These are phyloP conservation scores for Astreopora myriophthalma DNA, from an alignment of 64 coral and sea anemone species.

Conservation along the genomic window DNA sequence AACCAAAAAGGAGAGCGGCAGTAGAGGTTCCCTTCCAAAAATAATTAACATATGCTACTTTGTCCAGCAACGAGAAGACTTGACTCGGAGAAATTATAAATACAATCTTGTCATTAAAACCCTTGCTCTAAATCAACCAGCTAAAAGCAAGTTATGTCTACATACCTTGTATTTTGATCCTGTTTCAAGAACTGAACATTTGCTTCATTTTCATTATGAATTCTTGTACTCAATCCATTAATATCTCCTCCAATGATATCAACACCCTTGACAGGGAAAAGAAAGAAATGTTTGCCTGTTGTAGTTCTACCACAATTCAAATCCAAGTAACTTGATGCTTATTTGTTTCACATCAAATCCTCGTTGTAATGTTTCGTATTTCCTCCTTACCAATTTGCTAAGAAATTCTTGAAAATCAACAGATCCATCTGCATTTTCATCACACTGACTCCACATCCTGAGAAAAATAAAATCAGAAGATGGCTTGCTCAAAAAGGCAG, in stretches of 20 bases:
- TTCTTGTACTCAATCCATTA: slow-evolving; percentile 84
- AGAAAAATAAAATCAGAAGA: neutral
- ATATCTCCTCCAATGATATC: slow-evolving; percentile 92
- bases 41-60: no score
- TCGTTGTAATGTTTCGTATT: neutral
- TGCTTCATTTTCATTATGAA: slow-evolving; percentile 92
- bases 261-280: slow-evolving; percentile 61
- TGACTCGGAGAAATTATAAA: no score
- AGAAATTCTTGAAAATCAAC: slow-evolving; percentile 97
- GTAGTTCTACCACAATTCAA: no score
- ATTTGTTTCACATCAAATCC: no score
- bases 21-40: no score
- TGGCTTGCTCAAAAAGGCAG: no score
- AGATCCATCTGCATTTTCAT: slow-evolving; percentile 74
- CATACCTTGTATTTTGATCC: slow-evolving; percentile 79
- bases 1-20: no score
- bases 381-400: slow-evolving; percentile 76
- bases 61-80: no score
- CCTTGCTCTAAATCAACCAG: no score
- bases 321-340: no score
- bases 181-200: slow-evolving; percentile 91
- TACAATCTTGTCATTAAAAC: no score
- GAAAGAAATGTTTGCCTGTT: no score
- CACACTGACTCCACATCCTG: slow-evolving; percentile 92
- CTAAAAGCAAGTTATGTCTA: neutral